phyloP scores from a whole-genome alignment of 2,113 vertebrate species.

The Pteruthius melanotis region DNA sequence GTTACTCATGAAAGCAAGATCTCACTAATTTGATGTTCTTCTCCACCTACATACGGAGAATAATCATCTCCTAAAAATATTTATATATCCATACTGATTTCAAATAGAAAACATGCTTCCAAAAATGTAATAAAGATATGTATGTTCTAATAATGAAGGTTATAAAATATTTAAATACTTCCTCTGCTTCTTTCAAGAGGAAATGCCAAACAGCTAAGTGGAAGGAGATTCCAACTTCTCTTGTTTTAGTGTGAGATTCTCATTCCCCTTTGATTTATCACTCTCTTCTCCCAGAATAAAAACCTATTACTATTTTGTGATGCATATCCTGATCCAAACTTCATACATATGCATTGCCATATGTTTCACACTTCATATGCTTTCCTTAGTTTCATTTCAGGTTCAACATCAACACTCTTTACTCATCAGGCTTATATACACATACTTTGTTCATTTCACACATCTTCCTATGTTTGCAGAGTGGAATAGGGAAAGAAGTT shows the following conservation, averaged over 20 bases:
- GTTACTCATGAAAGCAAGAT: slow-evolving; percentile 53
- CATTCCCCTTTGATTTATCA: slow-evolving; percentile 59
- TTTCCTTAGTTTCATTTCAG: slow-evolving; percentile 68
- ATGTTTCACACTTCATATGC: slow-evolving; percentile 71
- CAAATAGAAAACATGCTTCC: slow-evolving; percentile 45
- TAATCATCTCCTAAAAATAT: slow-evolving; percentile 57
- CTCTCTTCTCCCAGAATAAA: slow-evolving; percentile 62
- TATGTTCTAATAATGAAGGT: slow-evolving; percentile 50
- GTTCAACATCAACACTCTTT: slow-evolving; percentile 70
- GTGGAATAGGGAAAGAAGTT: slow-evolving; percentile 2
- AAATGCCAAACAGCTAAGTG: slow-evolving; percentile 53
- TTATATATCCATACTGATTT: slow-evolving; percentile 43
- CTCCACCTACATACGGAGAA: slow-evolving; percentile 56
- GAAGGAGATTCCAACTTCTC: slow-evolving; percentile 63
- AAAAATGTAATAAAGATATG: slow-evolving; percentile 44
- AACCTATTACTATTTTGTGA: slow-evolving; percentile 63
- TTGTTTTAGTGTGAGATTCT: slow-evolving; percentile 65
- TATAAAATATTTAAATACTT: slow-evolving; percentile 60
- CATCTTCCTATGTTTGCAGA: slow-evolving; percentile 62
- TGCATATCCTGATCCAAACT: slow-evolving; percentile 65
- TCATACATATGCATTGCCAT: slow-evolving; percentile 76
- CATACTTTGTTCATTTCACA: slow-evolving; percentile 68
- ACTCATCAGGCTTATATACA: slow-evolving; percentile 66
- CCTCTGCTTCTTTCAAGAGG: slow-evolving; percentile 40
- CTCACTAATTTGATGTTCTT: slow-evolving; percentile 47